Evolutionary conservation across 2,888 invertebrate genomes (phyloP), one percentile per base, ranked within the genome.

Genomic region (Eurytoma adleriae): DNA sequence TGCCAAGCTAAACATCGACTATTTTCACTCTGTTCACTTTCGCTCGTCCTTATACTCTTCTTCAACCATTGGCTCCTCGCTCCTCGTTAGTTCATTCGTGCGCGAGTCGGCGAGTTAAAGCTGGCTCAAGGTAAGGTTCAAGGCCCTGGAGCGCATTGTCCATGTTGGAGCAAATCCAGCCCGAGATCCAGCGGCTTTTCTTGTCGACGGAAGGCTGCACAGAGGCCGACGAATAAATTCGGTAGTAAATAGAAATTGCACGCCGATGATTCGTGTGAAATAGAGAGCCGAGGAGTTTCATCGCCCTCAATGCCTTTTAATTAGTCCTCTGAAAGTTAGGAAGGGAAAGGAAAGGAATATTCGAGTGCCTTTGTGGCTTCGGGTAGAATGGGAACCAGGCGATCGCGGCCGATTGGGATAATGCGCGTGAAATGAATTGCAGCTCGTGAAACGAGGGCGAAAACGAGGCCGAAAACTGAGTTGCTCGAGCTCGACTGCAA

Each of bases 81-180:
- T n/a, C n/a, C n/a, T n/a, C n/a, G n/a, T n/a, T n/a, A n/a, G n/a
- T n/a, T n/a, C n/a, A n/a, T n/a, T n/a, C n/a, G n/a, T n/a, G n/a
- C n/a, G 24, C 20, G 30, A 12, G 48, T 40, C 20, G 16, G 5
- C 20, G 54, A 24, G 40, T 30, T 30, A 2, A 2, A 30, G 30
- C 4, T 4, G 40, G 40, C 10, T 40, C 40, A 10, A 40, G 40
- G 1, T 10, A 1, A 62, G 57, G 86, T 86, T 87, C 86, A 87
- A 85, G 86, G 86, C 82, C 66, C 68, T 52, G 4, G 67, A 54
- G 72, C 74, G 82, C 85, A 89, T 89, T 89, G 88, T 89, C 83
- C 82, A 87, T 88, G n/a, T n/a, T n/a, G n/a, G n/a, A n/a, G n/a
- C n/a, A n/a, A n/a, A n/a, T n/a, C n/a, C n/a, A n/a, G n/a, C n/a